phyloP scores from a whole-genome alignment of 2,888 invertebrate genomes.

The Limnephilus lunatus region DNA sequence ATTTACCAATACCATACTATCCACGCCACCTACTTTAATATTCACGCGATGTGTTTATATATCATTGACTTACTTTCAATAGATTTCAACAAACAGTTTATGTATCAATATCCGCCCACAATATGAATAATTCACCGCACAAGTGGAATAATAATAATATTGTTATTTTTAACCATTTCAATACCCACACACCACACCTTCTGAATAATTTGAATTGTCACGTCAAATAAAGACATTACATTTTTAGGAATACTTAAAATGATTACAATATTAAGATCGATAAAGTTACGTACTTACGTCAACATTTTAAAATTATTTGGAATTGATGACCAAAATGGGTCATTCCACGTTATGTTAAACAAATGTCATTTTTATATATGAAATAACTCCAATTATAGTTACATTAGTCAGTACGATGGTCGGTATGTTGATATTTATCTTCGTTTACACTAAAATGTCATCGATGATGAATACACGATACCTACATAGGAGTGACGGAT shows the following conservation, averaged over 20 bases:
- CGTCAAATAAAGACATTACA: background rate
- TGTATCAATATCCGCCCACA: background rate
- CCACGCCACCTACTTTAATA: background rate
- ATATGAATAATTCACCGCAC: background rate
- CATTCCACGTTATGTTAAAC: background rate
- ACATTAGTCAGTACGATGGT: background rate
- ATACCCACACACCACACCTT: background rate
- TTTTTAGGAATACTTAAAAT: background rate
- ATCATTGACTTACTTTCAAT: background rate
- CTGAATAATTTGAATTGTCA: background rate
- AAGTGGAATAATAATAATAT: background rate
- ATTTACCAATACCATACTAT: background rate
- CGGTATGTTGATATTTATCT: background rate
- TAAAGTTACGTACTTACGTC: background rate
- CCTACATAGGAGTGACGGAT: background rate
- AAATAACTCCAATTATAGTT: background rate
- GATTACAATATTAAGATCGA: background rate
- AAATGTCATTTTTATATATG: background rate
- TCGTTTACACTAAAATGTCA: conserved; percentile 2
- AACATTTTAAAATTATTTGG: background rate
- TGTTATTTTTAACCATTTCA: background rate
- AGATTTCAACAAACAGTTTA: background rate
- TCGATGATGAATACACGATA: background rate
- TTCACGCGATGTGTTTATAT: background rate
- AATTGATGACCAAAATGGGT: background rate